These are phyloP conservation scores for Toxostoma redivivum DNA, from an alignment of 2,113 vertebrate genomes.

Conservation along the genomic window DNA sequence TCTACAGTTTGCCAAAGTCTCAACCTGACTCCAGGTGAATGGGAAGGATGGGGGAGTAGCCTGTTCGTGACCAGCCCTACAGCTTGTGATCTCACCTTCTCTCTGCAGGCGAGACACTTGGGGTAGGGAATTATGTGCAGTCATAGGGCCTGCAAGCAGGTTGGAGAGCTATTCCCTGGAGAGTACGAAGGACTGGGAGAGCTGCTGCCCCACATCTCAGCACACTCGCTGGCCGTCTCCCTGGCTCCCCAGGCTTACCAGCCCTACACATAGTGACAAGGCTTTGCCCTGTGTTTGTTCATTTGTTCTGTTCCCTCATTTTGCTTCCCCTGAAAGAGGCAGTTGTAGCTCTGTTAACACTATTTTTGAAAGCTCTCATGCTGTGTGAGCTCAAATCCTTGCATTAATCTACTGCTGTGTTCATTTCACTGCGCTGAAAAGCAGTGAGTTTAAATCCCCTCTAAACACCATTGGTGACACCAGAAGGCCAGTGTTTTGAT, in stretches of 20 bases:
- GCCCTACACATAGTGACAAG: not conserved
- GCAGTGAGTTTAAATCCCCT: constrained; percentile 76
- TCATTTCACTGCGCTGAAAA: constrained; percentile 76
- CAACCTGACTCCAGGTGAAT: not conserved
- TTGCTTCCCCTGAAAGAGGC: constrained; percentile 68
- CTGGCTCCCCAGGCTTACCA: not conserved
- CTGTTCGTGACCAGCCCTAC: accelerated
- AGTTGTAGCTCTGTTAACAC: constrained; percentile 74
- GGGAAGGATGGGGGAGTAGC: not conserved
- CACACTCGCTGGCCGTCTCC: not conserved
- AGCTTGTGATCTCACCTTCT: not conserved
- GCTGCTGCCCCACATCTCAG: not conserved
- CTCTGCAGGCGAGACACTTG: not conserved
- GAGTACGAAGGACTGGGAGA: not conserved
- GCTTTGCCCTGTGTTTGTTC: constrained; percentile 48
- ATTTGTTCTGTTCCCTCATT: constrained; percentile 69
- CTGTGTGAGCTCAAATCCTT: constrained; percentile 79
- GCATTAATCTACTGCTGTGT: constrained; percentile 80
- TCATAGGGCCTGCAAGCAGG: not conserved
- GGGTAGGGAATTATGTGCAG: not conserved
- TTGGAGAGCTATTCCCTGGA: not conserved
- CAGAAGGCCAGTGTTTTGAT: constrained; percentile 71
- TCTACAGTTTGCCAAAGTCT: constrained; percentile 19
- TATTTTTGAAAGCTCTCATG: constrained; percentile 75
- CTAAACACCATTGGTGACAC: constrained; percentile 73